Evolutionary conservation across 2,888 invertebrate genomes (phyloP).

Genomic region (Drosophila kambysellisi): DNA sequence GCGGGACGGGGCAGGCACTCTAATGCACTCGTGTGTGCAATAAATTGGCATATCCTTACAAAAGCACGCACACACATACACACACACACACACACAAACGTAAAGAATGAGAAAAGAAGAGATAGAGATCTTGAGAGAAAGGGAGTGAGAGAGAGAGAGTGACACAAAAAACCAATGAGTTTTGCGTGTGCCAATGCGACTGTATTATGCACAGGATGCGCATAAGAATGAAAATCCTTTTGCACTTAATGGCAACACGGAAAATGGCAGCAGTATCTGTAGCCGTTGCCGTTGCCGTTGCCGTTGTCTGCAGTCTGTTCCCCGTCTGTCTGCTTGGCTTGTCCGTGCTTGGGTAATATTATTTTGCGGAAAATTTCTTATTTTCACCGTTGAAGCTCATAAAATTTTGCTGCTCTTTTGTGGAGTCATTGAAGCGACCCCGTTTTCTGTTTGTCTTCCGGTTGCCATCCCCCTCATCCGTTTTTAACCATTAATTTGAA

Average conservation of each 20-base stretch:
- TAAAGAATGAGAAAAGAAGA: neutral
- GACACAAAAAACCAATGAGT: conserved; percentile 59
- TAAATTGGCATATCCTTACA: conserved; percentile 81
- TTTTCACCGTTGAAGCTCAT: conserved; percentile 74
- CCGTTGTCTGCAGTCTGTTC: conserved; percentile 18
- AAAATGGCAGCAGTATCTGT: conserved; percentile 18
- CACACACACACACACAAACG: neutral
- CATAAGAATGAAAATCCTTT: conserved; percentile 82
- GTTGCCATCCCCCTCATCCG: conserved; percentile 23
- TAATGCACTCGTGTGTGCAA: conserved; percentile 82
- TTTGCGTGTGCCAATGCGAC: conserved; percentile 76
- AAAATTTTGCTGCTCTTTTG: conserved; percentile 73
- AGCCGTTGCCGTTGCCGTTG: neutral
- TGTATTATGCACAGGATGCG: conserved; percentile 81
- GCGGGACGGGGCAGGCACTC: conserved; percentile 55
- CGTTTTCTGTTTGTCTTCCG: conserved; percentile 36
- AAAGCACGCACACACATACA: conserved; percentile 30
- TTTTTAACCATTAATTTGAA: conserved; percentile 78
- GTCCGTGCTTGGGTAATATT: conserved; percentile 52
- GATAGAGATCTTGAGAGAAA: conserved; percentile 12
- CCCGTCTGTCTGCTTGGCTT: conserved; percentile 13
- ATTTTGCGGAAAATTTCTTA: conserved; percentile 77
- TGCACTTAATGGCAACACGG: conserved; percentile 81
- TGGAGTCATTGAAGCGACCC: conserved; percentile 61
- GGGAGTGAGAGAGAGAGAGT: neutral